Conservation (phyloP, 37 sponge, comb jelly and placozoan species). For the Eunapius fragilis region DNA sequence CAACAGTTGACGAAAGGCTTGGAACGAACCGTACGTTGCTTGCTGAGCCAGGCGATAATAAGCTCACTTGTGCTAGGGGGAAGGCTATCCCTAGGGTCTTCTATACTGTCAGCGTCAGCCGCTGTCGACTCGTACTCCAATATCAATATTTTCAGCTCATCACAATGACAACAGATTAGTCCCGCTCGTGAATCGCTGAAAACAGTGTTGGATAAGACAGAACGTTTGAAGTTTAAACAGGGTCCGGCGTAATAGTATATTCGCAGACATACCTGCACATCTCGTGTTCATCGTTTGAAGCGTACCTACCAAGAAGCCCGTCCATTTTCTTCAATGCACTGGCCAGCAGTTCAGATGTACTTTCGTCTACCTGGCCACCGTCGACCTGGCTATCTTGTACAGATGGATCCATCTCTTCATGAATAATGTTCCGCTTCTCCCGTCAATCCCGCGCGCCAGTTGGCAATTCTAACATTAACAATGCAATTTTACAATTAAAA, state of each 20-base stretch:
- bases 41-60: slow-evolving; percentile 44
- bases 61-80: slow-evolving; percentile 15
- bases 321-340: slow-evolving; percentile 74
- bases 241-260: not conserved
- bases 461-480: too few relatives aligned
- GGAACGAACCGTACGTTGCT: slow-evolving; percentile 1
- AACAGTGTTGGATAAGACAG: too few relatives aligned
- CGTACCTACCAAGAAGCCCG: slow-evolving; percentile 59
- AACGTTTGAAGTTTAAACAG: too few relatives aligned
- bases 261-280: not conserved
- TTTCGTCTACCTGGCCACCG: not conserved
- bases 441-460: not conserved
- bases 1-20: not conserved
- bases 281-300: not conserved
- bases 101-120: not conserved
- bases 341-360: slow-evolving; percentile 39
- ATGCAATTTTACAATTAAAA: not conserved
- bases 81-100: slow-evolving; percentile 18
- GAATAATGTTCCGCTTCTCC: not conserved
- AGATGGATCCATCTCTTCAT: not conserved
- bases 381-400: not conserved
- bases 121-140: not conserved
- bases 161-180: slow-evolving; percentile 6
- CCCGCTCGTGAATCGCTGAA: not conserved
- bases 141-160: slow-evolving; percentile 3